Conservation (phyloP, 23 tunicate genomes). For the Styela clava region DNA sequence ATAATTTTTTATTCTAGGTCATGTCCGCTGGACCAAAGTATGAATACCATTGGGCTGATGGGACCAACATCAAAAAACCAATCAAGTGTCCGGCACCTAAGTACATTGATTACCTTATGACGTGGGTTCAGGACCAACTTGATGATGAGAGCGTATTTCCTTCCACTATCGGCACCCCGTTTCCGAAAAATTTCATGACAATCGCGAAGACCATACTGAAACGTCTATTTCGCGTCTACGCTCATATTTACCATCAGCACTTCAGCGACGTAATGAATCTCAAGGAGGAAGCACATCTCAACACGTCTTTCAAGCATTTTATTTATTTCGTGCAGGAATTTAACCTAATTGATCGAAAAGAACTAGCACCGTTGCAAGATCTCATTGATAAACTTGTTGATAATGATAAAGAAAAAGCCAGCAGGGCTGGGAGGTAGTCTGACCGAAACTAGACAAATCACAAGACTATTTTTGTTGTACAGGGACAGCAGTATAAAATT, state of each 20-base stretch:
- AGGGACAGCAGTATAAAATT: too few species aligned
- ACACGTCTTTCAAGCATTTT: conserved; percentile 97
- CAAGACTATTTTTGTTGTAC: too few species aligned
- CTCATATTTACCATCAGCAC: conserved; percentile 97
- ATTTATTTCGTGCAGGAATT: conserved; percentile 94
- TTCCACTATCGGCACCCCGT: conserved; percentile 88
- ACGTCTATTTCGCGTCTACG: conserved; percentile 90
- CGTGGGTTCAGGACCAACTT: conserved; percentile 95
- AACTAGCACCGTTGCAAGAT: conserved; percentile 91
- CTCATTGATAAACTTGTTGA: conserved; percentile 82
- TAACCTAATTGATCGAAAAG: conserved; percentile 74
- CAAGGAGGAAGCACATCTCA: conserved; percentile 93
- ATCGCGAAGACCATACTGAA: conserved; percentile 90
- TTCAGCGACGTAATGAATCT: conserved; percentile 79
- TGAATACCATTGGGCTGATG: conserved; percentile 98
- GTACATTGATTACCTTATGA: conserved; percentile 95
- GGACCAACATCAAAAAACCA: conserved; percentile 86
- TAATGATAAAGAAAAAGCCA: conserved; percentile 73
- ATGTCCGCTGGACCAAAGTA: conserved; percentile 98
- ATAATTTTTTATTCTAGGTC: conserved; percentile 18
- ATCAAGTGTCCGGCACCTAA: conserved; percentile 87
- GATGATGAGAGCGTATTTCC: conserved; percentile 94
- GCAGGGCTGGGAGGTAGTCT: background rate
- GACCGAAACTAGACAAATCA: background rate
- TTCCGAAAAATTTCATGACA: conserved; percentile 83